Conservation (phyloP, 2,888 invertebrate genomes). For the Celastrina argiolus region DNA sequence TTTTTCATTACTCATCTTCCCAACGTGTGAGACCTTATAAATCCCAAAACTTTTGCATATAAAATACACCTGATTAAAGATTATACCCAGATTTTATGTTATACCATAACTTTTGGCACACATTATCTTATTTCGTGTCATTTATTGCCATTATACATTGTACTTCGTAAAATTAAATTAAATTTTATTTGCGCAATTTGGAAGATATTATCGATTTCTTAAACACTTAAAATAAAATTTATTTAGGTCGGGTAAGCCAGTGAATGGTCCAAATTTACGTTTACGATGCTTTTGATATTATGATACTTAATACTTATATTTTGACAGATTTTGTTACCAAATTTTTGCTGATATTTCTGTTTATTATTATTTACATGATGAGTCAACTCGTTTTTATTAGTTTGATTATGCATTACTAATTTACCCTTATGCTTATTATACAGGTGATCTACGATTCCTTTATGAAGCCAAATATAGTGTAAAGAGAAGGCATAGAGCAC, state of each 20-base stretch:
- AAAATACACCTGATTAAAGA: slow-evolving; percentile 17
- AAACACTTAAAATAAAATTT: slow-evolving; percentile 15
- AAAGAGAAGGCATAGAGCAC: no score
- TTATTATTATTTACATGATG: no score
- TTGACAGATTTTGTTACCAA: background rate
- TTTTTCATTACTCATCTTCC: slow-evolving; percentile 36
- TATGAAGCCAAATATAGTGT: no score
- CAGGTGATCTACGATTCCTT: no score
- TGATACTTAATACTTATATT: background rate
- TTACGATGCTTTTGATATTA: background rate
- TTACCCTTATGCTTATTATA: no score
- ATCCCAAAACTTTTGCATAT: background rate
- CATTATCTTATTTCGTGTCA: background rate
- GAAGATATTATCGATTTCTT: background rate
- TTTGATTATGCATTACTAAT: background rate
- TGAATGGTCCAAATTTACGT: background rate
- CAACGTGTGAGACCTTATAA: background rate
- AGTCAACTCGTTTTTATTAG: background rate
- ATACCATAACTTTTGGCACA: slow-evolving; percentile 1
- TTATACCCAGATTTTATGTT: slow-evolving; percentile 15
- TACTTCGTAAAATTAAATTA: background rate
- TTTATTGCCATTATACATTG: slow-evolving; percentile 4
- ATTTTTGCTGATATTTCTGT: background rate
- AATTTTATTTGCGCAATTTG: slow-evolving; percentile 17
- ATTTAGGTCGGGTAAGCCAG: background rate